Evolutionary conservation across 2,113 vertebrate species (phyloP), one percentile per base, ranked within the genome.

Genomic region (Seriola rivoliana): DNA sequence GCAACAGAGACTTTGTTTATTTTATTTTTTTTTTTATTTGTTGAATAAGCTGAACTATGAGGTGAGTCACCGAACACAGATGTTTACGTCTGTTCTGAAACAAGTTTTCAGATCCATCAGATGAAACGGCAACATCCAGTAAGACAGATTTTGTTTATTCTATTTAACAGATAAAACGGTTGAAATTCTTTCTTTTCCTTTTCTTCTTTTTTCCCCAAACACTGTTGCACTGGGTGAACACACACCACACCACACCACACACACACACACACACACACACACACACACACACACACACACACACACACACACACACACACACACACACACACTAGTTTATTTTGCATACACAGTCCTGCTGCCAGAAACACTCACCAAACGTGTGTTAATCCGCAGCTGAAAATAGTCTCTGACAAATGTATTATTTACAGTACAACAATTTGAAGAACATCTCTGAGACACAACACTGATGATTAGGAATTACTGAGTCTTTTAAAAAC

Each of bases 1-100:
- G 66, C 67, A 80, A n/a, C 50, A 57, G 59, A 60, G 58, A 42
- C 59, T 71, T 57, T 66, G 60, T 85, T 71, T 81, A 62, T 73
- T 34, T 34, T 29, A 2, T 64, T 11, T 50, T 21, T 8, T 25
- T 59, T 80, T 23, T 52, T 52, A 29, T 29, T 29, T 29, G 29
- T 29, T 83, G 68, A 80, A 70, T 65, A 70, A 50, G 23, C 66
- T 14, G 13, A 66, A 59, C 23, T 54, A 32, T 62, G 78, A 81
- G 21, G 73, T 64, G 76, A 83, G 65, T 85, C 48, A 60, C n/a
- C 54, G 65, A 48, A 75, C 6, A 1, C 38, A 54, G 29, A 72
- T 55, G 71, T 73, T 34, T 19, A 38, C 38, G 19, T 29, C 44
- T 64, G 9, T 25, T 34, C 29, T 54, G 42, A 55, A 57, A 29